Evolutionary conservation across 2,888 invertebrate species (phyloP).

Genomic region (Pedicia rivosa): DNA sequence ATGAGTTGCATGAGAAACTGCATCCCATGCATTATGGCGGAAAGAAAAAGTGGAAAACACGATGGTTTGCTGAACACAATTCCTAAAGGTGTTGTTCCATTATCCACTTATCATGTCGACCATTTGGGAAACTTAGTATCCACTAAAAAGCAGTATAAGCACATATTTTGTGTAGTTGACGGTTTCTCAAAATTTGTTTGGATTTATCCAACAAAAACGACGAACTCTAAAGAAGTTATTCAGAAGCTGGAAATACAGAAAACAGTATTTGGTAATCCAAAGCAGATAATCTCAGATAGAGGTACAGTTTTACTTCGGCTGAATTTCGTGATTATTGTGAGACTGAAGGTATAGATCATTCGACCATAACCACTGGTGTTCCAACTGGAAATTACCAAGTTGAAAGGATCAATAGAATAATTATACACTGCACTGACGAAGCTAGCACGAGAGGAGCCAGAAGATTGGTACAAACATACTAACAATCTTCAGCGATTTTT

Average conservation of each 20-base stretch:
- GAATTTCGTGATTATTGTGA: slow-evolving; percentile 21
- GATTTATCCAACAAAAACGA: slow-evolving; percentile 20
- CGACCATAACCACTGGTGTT: slow-evolving; percentile 8
- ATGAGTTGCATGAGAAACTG: slow-evolving; percentile 6
- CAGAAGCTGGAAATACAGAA: slow-evolving; percentile 17
- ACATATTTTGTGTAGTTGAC: slow-evolving; percentile 22
- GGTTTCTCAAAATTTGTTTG: slow-evolving; percentile 24
- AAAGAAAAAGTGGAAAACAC: slow-evolving; percentile 14
- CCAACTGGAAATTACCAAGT: slow-evolving; percentile 6
- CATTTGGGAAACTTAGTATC: slow-evolving; percentile 7
- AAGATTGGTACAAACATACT: slow-evolving; percentile 10
- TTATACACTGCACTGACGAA: slow-evolving; percentile 8
- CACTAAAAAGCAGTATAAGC: slow-evolving; percentile 12
- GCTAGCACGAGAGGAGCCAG: slow-evolving; percentile 8
- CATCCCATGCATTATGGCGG: slow-evolving; percentile 5
- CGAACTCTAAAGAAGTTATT: slow-evolving; percentile 18
- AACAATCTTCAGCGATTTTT: slow-evolving; percentile 6
- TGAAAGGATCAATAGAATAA: slow-evolving; percentile 9
- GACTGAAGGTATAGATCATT: slow-evolving; percentile 20
- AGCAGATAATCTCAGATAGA: slow-evolving; percentile 20
- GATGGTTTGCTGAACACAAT: slow-evolving; percentile 18
- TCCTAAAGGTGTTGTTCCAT: slow-evolving; percentile 12
- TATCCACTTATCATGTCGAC: slow-evolving; percentile 10
- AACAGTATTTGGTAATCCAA: slow-evolving; percentile 22
- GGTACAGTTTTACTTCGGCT: slow-evolving; percentile 18